Conservation (phyloP, 2,113 vertebrate species). For the Poeciliopsis turrubarensis region DNA sequence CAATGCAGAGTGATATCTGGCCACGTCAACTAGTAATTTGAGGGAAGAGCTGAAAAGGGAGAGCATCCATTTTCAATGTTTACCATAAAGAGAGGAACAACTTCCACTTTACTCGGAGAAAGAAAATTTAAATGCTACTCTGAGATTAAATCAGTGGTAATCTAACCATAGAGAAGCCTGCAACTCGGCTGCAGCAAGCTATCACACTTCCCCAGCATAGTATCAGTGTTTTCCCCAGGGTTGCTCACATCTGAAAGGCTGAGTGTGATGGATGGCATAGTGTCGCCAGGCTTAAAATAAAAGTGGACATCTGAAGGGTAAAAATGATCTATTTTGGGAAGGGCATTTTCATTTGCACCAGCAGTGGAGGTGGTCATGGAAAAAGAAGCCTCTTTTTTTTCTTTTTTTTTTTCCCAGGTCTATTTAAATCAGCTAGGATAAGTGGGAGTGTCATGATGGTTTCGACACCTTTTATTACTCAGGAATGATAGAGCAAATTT, state of each 20-base stretch:
- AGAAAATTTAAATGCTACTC: slow-evolving; percentile 67
- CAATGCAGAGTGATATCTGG: slow-evolving; percentile 58
- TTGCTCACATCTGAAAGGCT: slow-evolving; percentile 67
- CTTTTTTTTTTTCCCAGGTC: slow-evolving; percentile 22
- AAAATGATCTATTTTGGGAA: slow-evolving; percentile 80
- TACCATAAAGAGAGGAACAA: slow-evolving; percentile 65
- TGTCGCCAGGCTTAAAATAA: slow-evolving; percentile 79
- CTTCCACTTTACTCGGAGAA: slow-evolving; percentile 70
- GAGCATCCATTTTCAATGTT: slow-evolving; percentile 69
- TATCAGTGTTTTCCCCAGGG: slow-evolving; percentile 58
- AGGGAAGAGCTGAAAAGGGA: slow-evolving; percentile 68
- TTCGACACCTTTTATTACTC: slow-evolving; percentile 70
- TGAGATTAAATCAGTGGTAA: slow-evolving; percentile 67
- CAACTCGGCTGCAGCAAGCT: slow-evolving; percentile 40
- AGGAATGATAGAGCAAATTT: slow-evolving; percentile 65
- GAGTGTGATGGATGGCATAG: slow-evolving; percentile 73
- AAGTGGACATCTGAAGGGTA: slow-evolving; percentile 77
- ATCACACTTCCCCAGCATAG: slow-evolving; percentile 60
- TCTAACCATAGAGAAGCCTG: slow-evolving; percentile 60
- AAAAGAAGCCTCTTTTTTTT: slow-evolving; percentile 52
- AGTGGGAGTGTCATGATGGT: slow-evolving; percentile 65
- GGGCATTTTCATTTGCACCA: slow-evolving; percentile 77
- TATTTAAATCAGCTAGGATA: slow-evolving; percentile 71
- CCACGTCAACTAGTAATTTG: slow-evolving; percentile 72
- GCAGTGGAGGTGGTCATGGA: slow-evolving; percentile 72